Percentiles rank a stretch among this genome's conserved stretches.
phyloP scores from a whole-genome alignment of 1,140 invertebrate genomes.

The Drosophila kepulauana region DNA sequence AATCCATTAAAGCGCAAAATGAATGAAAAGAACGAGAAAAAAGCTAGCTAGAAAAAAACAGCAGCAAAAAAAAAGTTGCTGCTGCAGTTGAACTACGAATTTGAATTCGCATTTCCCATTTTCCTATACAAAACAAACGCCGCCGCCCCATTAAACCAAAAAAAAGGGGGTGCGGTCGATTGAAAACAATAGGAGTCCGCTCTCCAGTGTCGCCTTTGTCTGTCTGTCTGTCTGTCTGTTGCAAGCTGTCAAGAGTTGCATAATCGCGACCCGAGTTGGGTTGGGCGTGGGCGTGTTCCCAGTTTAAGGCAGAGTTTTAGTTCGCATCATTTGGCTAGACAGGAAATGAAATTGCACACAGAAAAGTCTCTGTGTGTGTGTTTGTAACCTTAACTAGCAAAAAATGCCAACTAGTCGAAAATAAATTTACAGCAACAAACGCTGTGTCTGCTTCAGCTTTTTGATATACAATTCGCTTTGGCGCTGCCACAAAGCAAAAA shows the following conservation, averaged over 20 bases:
- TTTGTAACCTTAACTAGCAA: neutral
- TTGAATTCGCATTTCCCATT: slow-evolving; percentile 28
- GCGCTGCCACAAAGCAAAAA: slow-evolving; percentile 36
- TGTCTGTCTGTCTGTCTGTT: neutral
- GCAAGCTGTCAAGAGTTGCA: slow-evolving; percentile 56
- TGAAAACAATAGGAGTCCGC: slow-evolving; percentile 55
- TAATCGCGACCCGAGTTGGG: slow-evolving; percentile 59
- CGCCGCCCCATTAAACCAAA: slow-evolving; percentile 54
- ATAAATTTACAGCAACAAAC: neutral
- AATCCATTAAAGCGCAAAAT: slow-evolving; percentile 70
- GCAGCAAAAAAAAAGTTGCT: slow-evolving; percentile 18
- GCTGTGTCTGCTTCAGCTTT: slow-evolving; percentile 25
- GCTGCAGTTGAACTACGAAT: neutral
- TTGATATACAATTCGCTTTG: slow-evolving; percentile 24
- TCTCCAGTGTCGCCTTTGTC: slow-evolving; percentile 6
- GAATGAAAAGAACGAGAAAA: slow-evolving; percentile 47
- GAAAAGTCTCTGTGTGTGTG: neutral
- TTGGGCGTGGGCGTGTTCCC: neutral
- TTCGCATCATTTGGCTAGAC: slow-evolving; percentile 51
- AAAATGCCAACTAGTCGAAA: slow-evolving; percentile 37
- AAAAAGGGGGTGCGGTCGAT: neutral
- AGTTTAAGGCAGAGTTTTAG: neutral
- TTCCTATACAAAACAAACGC: slow-evolving; percentile 57
- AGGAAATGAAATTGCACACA: slow-evolving; percentile 66
- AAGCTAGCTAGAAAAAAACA: slow-evolving; percentile 4